Conservation (phyloP, 2,113 vertebrate genomes). For the Salminus brasiliensis region DNA sequence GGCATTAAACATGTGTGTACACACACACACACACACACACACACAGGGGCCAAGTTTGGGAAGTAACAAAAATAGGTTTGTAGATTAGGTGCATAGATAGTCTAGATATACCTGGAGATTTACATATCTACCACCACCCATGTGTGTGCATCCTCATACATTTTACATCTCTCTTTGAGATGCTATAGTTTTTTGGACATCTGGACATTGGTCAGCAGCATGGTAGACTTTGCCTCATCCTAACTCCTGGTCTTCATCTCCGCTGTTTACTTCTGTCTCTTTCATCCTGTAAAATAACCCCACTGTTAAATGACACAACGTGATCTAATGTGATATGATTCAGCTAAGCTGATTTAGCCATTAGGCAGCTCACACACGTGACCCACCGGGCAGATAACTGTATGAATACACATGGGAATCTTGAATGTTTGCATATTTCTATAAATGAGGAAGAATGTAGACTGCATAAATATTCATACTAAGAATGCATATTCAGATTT, state of each 20-base stretch:
- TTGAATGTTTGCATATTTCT: not conserved
- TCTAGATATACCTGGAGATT: not conserved
- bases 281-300: not conserved
- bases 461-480: not conserved
- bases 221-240: not conserved
- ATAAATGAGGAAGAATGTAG: not conserved
- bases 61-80: not conserved
- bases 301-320: not conserved
- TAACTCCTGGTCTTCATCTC: not conserved
- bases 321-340: not conserved
- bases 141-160: not conserved
- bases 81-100: not conserved
- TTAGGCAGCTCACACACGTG: not conserved
- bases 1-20: conserved; percentile 55
- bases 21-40: conserved; percentile 3
- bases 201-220: not conserved
- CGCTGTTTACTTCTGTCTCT: not conserved
- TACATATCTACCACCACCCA: not conserved
- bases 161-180: not conserved
- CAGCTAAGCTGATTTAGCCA: not conserved
- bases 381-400: not conserved
- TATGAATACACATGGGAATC: not conserved
- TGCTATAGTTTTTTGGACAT: not conserved
- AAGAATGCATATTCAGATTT: not conserved
- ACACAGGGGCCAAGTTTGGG: not conserved